Conservation (phyloP, 2,113 vertebrate species). For the Anas platyrhynchos region DNA sequence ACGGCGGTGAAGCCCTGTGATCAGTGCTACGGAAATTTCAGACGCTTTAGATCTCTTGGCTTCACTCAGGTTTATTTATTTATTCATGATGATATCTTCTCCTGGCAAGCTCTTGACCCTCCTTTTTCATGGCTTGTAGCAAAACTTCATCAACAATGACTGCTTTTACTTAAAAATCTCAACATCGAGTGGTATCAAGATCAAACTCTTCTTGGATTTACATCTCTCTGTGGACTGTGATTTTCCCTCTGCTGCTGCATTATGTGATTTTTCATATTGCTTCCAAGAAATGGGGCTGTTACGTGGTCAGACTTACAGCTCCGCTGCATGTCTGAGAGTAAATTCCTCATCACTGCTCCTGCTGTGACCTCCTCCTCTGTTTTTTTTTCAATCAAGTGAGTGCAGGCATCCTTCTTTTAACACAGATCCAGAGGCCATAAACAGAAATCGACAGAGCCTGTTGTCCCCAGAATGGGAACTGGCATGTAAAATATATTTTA, state of each 20-base stretch:
- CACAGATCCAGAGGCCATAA: background rate
- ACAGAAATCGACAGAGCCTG: background rate
- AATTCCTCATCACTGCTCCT: background rate
- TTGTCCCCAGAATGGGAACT: background rate
- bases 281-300: background rate
- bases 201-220: background rate
- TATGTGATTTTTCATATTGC: background rate
- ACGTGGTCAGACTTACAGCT: background rate
- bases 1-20: background rate
- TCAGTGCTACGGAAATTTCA: background rate
- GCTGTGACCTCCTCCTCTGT: background rate
- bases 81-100: background rate
- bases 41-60: background rate
- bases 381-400: background rate
- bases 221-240: background rate
- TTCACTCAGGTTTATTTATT: constrained; percentile 1
- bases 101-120: background rate
- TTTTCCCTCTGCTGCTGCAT: background rate
- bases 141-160: background rate
- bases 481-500: background rate
- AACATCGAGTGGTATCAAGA: background rate
- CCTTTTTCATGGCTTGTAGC: background rate
- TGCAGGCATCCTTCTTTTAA: background rate
- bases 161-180: constrained; percentile 8
- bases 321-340: rapidly evolving